These are phyloP conservation scores for Eudemis profundana DNA, from an alignment of 2,888 invertebrate genomes.

Conservation along the genomic window DNA sequence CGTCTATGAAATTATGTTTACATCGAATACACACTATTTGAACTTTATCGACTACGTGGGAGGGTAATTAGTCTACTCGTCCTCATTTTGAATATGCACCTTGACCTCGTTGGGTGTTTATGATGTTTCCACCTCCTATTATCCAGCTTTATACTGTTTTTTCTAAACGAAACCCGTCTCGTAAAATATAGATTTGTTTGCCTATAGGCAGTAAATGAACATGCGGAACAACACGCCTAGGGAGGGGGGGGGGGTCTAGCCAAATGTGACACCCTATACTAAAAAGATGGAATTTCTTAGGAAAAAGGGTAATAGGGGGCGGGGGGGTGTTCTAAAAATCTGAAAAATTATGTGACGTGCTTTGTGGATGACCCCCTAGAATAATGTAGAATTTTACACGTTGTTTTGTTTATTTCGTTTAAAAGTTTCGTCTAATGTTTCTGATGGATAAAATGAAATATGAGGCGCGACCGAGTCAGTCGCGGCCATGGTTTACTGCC, in stretches of 20 bases:
- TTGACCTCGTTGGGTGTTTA: slow-evolving; percentile 73
- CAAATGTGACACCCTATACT: too few species aligned
- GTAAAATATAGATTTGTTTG: slow-evolving; percentile 62
- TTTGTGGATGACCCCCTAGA: too few species aligned
- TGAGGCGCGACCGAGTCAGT: slow-evolving; percentile 46
- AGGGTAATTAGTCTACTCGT: slow-evolving; percentile 75
- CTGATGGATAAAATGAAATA: neutral
- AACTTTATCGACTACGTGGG: slow-evolving; percentile 62
- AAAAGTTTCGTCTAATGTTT: slow-evolving; percentile 1
- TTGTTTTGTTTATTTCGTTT: neutral
- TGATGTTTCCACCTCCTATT: slow-evolving; percentile 66
- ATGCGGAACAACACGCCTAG: neutral
- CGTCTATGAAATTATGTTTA: slow-evolving; percentile 26
- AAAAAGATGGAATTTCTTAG: too few species aligned
- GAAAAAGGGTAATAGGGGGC: too few species aligned
- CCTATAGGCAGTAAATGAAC: slow-evolving; percentile 56
- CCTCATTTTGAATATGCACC: slow-evolving; percentile 77
- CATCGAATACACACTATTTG: slow-evolving; percentile 36
- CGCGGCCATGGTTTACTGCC: slow-evolving; percentile 58
- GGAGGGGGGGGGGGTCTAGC: too few species aligned
- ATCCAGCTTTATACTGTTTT: slow-evolving; percentile 72
- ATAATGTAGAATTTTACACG: slow-evolving; percentile 3
- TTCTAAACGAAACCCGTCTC: slow-evolving; percentile 58
- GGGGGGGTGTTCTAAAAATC: too few species aligned
- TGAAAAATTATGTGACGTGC: too few species aligned